Evolutionary conservation across 1,140 invertebrate genomes (phyloP), one percentile per base, ranked within the genome.

Genomic region (honey bee (Apis mellifera)): DNA sequence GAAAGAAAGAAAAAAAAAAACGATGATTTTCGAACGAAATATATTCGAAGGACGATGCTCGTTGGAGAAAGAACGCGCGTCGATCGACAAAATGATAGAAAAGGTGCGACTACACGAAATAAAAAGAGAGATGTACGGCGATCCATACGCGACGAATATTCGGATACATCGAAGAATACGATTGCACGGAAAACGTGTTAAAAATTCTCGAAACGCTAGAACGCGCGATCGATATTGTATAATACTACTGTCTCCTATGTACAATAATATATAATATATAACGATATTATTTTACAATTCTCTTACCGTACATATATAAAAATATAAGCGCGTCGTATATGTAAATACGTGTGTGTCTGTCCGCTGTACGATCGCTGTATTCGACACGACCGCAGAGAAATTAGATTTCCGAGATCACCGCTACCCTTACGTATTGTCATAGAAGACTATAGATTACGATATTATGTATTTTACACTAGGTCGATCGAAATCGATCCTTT

Each of bases 271-370:
- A 65, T 55, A 23, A 54, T 3, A 19, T 52, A 64, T 68, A 75
- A 50, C 64, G 60, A 68, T 68, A 52, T 13, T 81, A 76, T 68
- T 52, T 68, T 81, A 81, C 79, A 81, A 60, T 76, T 54, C 42
- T 50, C 54, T 75, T 76, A 81, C 42, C 76, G 68, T 81, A 81
- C 79, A 60, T 66, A 81, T 81, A 81, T 66, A 81, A 81, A 81
- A 81, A 81, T 81, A 81, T 66, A 75, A 81, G 72, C 79, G 62
- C 64, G 72, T 68, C 72, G 66, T 57, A n/a, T 81, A 81, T 76
- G 79, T 75, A 76, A 32, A 81, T 66, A 68, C 15, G 52, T 42
- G 5, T 42, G 5, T 7, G 32, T 42, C 4, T 32, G 26, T 26
- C 26, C 1, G 26, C 13, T 15, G 17, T 48, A 9, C 13, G 32